Evolutionary conservation across 2,888 invertebrate genomes (phyloP).

Genomic region (Eretmocerus hayati): DNA sequence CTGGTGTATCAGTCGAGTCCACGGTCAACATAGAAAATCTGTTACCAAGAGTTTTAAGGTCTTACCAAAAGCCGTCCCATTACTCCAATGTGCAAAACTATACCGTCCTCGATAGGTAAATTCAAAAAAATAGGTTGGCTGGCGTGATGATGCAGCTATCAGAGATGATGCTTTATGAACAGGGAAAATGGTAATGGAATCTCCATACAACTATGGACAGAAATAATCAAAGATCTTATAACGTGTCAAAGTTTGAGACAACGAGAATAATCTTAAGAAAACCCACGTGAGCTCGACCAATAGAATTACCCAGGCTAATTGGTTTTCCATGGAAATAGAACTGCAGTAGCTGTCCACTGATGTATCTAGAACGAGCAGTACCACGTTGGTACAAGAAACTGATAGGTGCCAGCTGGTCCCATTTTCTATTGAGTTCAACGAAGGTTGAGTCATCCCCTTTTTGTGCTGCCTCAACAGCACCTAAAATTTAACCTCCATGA

Average conservation of each 20-base stretch:
- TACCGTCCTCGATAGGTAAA: conserved; percentile 56
- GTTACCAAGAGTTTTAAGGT: too few relatives aligned
- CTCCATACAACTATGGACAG: conserved; percentile 53
- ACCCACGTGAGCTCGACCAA: conserved; percentile 44
- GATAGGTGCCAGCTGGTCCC: conserved; percentile 57
- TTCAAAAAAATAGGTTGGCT: conserved; percentile 57
- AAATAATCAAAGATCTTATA: too few relatives aligned
- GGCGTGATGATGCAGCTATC: conserved; percentile 51
- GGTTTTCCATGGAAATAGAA: conserved; percentile 48
- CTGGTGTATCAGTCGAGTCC: too few relatives aligned
- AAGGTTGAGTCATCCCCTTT: conserved; percentile 3
- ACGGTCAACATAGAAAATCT: too few relatives aligned
- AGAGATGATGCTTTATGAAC: conserved; percentile 44
- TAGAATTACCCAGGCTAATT: conserved; percentile 41
- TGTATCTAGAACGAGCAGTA: conserved; percentile 48
- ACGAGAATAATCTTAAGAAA: too few relatives aligned
- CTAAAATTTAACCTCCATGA: too few relatives aligned
- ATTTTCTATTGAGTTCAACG: conserved; percentile 53
- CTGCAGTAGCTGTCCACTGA: conserved; percentile 49
- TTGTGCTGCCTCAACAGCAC: too few relatives aligned
- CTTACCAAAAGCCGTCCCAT: conserved; percentile 47
- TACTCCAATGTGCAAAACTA: conserved; percentile 50
- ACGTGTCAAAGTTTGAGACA: too few relatives aligned
- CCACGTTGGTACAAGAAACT: conserved; percentile 55
- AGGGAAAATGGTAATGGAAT: conserved; percentile 50